Evolutionary conservation across 2,888 invertebrate genomes (phyloP).

Genomic region (Tetranychus piercei): DNA sequence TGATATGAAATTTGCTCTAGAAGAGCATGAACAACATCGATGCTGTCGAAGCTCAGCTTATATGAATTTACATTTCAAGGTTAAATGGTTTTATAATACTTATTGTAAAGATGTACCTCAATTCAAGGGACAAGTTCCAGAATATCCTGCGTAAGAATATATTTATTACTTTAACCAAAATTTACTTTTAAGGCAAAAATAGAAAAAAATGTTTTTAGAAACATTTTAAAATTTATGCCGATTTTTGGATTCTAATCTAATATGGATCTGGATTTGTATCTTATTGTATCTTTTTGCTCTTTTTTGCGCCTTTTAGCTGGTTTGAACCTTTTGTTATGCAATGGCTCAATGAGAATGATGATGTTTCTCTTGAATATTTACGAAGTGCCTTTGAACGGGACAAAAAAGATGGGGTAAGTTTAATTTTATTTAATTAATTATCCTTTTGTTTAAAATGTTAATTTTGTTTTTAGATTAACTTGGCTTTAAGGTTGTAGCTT

Average conservation of each 20-base stretch:
- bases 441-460: neutral
- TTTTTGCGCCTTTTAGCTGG: slow-evolving; percentile 45
- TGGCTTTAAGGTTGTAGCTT: neutral
- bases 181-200: neutral
- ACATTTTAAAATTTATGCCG: too few species aligned
- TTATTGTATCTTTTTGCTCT: slow-evolving; percentile 6
- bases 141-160: slow-evolving; percentile 63
- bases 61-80: slow-evolving; percentile 99
- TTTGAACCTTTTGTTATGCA: slow-evolving; percentile 99
- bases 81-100: slow-evolving; percentile 94
- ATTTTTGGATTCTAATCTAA: too few species aligned
- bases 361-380: slow-evolving; percentile 92
- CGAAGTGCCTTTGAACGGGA: slow-evolving; percentile 96
- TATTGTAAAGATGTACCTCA: slow-evolving; percentile 95
- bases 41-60: slow-evolving; percentile 94
- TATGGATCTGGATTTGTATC: slow-evolving; percentile 11
- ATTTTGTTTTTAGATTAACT: neutral
- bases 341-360: slow-evolving; percentile 99
- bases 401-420: slow-evolving; percentile 67
- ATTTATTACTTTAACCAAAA: neutral
- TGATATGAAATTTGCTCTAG: slow-evolving; percentile 89
- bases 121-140: slow-evolving; percentile 83
- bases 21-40: slow-evolving; percentile 89
- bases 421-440: neutral
- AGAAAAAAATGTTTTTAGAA: too few species aligned